Conservation (phyloP, 2,797 vertebrate species). For the Crenichthys baileyi region DNA sequence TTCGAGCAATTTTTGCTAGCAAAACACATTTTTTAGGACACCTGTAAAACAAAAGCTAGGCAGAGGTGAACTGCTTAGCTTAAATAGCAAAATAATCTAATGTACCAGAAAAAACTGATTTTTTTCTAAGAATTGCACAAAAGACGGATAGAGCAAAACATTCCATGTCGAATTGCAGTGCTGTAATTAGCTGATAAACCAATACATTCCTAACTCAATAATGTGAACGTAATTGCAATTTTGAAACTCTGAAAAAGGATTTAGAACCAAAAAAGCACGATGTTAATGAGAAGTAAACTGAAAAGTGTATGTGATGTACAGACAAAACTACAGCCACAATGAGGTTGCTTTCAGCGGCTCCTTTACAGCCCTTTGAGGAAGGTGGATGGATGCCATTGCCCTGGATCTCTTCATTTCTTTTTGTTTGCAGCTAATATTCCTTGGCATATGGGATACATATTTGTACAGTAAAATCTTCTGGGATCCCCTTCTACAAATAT, state of each 20-base stretch:
- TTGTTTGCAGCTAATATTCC: constrained; percentile 9
- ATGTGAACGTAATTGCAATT: background rate
- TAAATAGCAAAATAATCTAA: background rate
- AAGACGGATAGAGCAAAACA: background rate
- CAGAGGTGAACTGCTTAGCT: background rate
- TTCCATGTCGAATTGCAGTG: background rate
- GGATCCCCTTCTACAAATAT: constrained; percentile 57
- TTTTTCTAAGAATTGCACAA: background rate
- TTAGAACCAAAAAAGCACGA: background rate
- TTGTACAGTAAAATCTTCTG: constrained; percentile 41
- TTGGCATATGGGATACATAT: constrained; percentile 25
- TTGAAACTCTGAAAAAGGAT: background rate
- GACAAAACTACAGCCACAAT: background rate
- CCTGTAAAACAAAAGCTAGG: background rate
- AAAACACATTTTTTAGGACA: background rate
- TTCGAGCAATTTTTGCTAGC: background rate
- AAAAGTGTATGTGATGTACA: background rate
- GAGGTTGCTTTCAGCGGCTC: background rate
- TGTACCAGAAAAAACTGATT: background rate
- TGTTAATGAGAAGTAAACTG: background rate
- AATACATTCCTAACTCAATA: background rate
- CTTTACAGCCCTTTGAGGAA: background rate
- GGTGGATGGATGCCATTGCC: background rate
- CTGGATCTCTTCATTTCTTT: background rate
- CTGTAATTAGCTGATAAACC: background rate